Base-by-base conservation (phyloP, 2,113 vertebrate genomes). In the Cichladusa arquata region DNA sequence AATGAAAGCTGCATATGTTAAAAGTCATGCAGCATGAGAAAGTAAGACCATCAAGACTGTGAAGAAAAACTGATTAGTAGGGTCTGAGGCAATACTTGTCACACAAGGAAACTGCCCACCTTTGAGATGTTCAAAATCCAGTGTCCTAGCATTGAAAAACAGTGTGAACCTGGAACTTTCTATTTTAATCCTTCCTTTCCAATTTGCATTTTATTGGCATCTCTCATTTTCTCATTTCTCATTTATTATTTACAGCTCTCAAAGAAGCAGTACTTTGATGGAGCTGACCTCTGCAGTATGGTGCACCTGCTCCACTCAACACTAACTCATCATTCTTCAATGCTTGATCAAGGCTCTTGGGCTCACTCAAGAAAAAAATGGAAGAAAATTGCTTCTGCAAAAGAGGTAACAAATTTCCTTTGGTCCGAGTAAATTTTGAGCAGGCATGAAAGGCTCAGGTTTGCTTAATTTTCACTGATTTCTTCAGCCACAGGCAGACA, bases 1-100 rank as follows among this genome's bases (percentile, higher is more conserved):
- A 97, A 95, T 86, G 74, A 95, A 93, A 92, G 54, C 56, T 94
- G 80, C 40, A 54, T 77, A 62, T 86, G 64, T 73, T 84, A 79
- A 79, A 95, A 94, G 36, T 60, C 73, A 89, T 47, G 61, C 67
- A 86, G 64, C n/a, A n/a, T 40, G 50, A 81, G 44, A 45, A 45
- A 45, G 53, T 86, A 65, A 53, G 28, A 76, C 25, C 33, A 88
- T 17, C 48, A 66, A 70, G 40, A 50, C 29, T 23, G 36, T 20
- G 44, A 76, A 64, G 61, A 50, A 95, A 94, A 95, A 64, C 29
- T 45, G 33, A 28, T 82, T 88, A 88, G 47, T 34, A 77, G 47
- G 40, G 29, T 61, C 60, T 92, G 44, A 97, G 38, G 70, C 19
- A 87, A 42, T 29, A 80, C 11, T 28, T 86, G 38, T 64, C 53